A percentile compares a stretch with the other conserved stretches of the same genome.
These are phyloP conservation scores for Sebastolobus alascanus DNA, from an alignment of 2,797 vertebrate genomes.

Conservation along the genomic window DNA sequence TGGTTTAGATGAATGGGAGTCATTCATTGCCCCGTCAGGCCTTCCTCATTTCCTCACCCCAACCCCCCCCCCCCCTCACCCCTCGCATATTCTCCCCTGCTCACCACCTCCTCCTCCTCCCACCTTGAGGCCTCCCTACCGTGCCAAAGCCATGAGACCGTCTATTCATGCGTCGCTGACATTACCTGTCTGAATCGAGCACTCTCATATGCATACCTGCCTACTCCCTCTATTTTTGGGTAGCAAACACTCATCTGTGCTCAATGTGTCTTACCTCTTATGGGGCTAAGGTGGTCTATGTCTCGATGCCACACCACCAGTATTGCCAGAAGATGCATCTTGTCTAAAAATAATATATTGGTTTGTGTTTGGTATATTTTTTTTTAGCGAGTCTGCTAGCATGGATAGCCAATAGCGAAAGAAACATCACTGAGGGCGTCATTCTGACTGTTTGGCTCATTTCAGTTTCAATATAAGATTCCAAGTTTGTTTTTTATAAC, in stretches of 20 bases:
- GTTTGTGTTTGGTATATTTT: background rate
- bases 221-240: conserved; percentile 20
- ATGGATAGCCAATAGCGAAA: background rate
- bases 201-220: conserved; percentile 34
- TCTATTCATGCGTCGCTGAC: conserved; percentile 80
- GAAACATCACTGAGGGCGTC: background rate
- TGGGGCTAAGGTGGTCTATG: conserved; percentile 17
- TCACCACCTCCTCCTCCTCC: conserved; percentile 59
- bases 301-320: background rate
- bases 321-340: background rate
- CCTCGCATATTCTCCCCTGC: conserved; percentile 44
- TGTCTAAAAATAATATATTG: conserved; percentile 5
- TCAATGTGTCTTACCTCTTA: conserved; percentile 11
- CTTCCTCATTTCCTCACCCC: conserved; percentile 71
- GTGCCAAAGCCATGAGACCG: conserved; percentile 73
- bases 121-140: conserved; percentile 56
- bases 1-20: conserved; percentile 80
- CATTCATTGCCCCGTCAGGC: conserved; percentile 79
- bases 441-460: background rate
- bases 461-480: background rate
- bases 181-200: conserved; percentile 67
- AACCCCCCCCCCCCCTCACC: conserved; percentile 38
- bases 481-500: background rate
- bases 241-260: conserved; percentile 31
- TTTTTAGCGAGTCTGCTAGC: background rate